A percentile compares a stretch with the other conserved stretches of the same genome.
These are phyloP conservation scores for Cryptus viduatorius DNA, from an alignment of 2,888 invertebrate species.

Conservation along the genomic window DNA sequence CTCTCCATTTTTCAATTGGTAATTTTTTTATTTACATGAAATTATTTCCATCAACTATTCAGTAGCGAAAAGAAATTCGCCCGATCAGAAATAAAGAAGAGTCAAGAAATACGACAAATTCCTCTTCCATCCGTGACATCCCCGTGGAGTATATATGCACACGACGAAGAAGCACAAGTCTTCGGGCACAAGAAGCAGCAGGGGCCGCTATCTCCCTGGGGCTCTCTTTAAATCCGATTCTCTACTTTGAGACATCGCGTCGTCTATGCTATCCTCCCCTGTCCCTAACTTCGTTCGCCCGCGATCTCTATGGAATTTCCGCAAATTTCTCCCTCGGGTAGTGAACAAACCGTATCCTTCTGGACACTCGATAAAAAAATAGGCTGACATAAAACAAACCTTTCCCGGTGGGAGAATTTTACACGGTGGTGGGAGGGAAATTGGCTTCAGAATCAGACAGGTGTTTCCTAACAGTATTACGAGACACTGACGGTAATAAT, in stretches of 20 bases:
- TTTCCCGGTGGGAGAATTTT: conserved; percentile 25
- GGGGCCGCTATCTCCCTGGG: conserved; percentile 52
- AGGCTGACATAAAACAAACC: conserved; percentile 5
- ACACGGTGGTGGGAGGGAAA: conserved; percentile 7
- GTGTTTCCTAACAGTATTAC: conserved; percentile 22
- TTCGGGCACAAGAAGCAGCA: conserved; percentile 20
- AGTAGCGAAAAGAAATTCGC: neutral
- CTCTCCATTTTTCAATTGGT: too few species aligned
- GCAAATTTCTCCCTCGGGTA: conserved; percentile 57
- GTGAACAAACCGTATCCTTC: conserved; percentile 13
- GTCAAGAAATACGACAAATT: conserved; percentile 1
- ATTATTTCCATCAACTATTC: too few species aligned
- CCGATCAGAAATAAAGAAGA: neutral
- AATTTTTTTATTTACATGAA: too few species aligned
- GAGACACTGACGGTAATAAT: conserved; percentile 3
- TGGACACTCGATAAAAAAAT: conserved; percentile 45
- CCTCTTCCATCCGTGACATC: conserved; percentile 18
- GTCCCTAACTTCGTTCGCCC: conserved; percentile 47
- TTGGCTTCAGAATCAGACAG: conserved; percentile 53
- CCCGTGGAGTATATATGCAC: conserved; percentile 24
- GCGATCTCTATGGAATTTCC: conserved; percentile 51
- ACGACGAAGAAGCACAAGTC: conserved; percentile 22
- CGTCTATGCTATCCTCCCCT: conserved; percentile 42
- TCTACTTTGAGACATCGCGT: conserved; percentile 51
- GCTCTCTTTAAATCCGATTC: conserved; percentile 67